Evolutionary conservation across 2,797 vertebrate genomes (phyloP).

Genomic region (Trematomus bernacchii): DNA sequence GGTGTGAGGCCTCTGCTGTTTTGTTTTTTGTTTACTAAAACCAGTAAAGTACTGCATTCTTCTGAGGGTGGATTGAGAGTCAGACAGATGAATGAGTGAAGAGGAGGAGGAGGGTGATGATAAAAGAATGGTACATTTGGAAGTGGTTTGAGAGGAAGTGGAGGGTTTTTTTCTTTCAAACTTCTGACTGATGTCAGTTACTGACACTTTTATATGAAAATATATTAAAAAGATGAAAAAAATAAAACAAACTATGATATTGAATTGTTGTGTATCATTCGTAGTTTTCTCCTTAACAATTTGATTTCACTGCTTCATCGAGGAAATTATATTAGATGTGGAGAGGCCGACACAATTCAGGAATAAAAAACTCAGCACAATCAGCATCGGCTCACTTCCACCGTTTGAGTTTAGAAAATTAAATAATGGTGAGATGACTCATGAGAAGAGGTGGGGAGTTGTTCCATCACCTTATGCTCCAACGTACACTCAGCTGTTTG

Average conservation of each 20-base stretch:
- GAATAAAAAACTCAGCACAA: conserved; percentile 66
- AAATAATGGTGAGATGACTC: conserved; percentile 30
- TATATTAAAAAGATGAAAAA: conserved; percentile 69
- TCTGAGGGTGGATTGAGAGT: conserved; percentile 75
- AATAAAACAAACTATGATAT: conserved; percentile 78
- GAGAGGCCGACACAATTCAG: conserved; percentile 54
- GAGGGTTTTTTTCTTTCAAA: conserved; percentile 69
- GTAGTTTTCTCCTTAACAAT: conserved; percentile 71
- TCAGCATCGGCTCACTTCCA: conserved; percentile 41
- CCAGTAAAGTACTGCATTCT: conserved; percentile 84
- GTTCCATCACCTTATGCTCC: conserved; percentile 24
- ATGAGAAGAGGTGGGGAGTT: conserved; percentile 23
- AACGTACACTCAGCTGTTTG: conserved; percentile 46
- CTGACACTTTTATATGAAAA: conserved; percentile 83
- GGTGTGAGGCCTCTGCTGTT: conserved; percentile 66
- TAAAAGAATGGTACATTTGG: conserved; percentile 84
- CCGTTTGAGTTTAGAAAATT: conserved; percentile 24
- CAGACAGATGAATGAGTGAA: conserved; percentile 69
- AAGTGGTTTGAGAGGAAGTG: conserved; percentile 79
- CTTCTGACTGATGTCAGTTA: conserved; percentile 86
- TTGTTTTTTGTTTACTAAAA: conserved; percentile 86
- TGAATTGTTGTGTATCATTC: conserved; percentile 80
- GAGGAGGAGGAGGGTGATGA: conserved; percentile 56
- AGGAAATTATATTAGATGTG: conserved; percentile 46
- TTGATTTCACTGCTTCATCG: conserved; percentile 36